Percentiles rank a stretch among this genome's conserved stretches.
phyloP scores from a whole-genome alignment of 1,140 invertebrate genomes.

The Drosophila nikananu region DNA sequence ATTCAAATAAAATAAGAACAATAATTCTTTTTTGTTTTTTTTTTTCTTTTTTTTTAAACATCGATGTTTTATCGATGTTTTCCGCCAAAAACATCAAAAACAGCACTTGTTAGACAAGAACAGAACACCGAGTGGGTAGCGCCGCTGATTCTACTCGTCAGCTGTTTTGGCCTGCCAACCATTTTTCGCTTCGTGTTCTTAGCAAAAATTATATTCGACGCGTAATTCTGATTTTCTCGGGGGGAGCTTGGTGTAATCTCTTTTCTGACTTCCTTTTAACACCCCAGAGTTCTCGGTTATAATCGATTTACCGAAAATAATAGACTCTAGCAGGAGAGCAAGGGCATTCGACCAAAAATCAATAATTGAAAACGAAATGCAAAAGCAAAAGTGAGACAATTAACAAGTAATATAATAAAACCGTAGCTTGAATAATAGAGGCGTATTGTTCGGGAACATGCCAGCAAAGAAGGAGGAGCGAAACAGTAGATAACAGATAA shows the following conservation, averaged over 20 bases:
- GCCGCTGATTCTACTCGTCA: conserved; percentile 24
- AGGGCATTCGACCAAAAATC: conserved; percentile 50
- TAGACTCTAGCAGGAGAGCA: conserved; percentile 3
- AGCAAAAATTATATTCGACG: conserved; percentile 41
- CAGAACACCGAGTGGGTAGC: conserved; percentile 25
- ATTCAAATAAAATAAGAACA: too few relatives aligned
- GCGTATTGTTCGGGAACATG: conserved; percentile 51
- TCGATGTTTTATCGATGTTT: too few relatives aligned
- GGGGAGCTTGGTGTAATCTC: conserved; percentile 20
- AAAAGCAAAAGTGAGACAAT: conserved; percentile 39
- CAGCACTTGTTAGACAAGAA: neutral
- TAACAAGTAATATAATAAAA: conserved; percentile 31
- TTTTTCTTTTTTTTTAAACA: too few relatives aligned
- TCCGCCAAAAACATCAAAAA: too few relatives aligned
- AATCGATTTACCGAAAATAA: neutral
- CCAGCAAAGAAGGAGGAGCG: conserved; percentile 52
- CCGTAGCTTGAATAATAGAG: conserved; percentile 59
- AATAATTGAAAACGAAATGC: conserved; percentile 60
- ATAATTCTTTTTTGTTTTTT: neutral
- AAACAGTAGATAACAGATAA: conserved; percentile 61
- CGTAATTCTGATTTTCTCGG: conserved; percentile 40
- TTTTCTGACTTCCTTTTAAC: neutral
- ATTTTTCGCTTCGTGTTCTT: conserved; percentile 59
- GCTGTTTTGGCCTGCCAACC: conserved; percentile 38
- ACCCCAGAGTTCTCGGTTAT: too few relatives aligned